A percentile compares a stretch with the other conserved stretches of the same genome.
Conservation (phyloP, 2,113 vertebrate genomes). For the mouse (Mus musculus) region GRCm39 chrX:6192001-6192500, state of each 20-base stretch:
- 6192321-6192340: neutral
- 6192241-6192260: neutral
- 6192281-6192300: neutral
- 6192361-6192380: neutral
- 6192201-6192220: neutral
- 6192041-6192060: neutral
- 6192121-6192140: neutral
- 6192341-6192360: too few species aligned
- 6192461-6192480: neutral
- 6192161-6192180: neutral
- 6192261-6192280: neutral
- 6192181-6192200: neutral
- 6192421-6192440: neutral
- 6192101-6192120: neutral
- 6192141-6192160: neutral
- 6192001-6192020: neutral
- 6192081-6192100: neutral
- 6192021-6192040: neutral
- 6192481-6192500: neutral
- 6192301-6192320: neutral
- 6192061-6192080: neutral
- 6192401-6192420: neutral
- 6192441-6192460: neutral
- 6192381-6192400: neutral
- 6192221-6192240: neutral